Conservation (phyloP, 2,888 invertebrate genomes). For the Rhagonycha lutea region DNA sequence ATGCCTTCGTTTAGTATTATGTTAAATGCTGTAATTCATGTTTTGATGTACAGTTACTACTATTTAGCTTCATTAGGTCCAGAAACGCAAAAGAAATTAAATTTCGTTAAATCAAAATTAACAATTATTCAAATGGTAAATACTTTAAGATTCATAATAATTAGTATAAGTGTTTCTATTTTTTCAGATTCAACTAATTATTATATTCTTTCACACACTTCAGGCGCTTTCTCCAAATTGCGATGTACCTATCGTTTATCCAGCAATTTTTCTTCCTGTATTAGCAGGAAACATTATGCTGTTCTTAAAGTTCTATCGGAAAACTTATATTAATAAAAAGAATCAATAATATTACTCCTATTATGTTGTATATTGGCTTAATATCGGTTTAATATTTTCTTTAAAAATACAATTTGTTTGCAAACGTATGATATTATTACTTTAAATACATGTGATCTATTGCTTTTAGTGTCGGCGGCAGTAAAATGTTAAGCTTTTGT, state of each 20-base stretch:
- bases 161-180: background rate
- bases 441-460: no score
- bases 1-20: background rate
- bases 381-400: no score
- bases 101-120: background rate
- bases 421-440: no score
- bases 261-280: no score
- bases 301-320: background rate
- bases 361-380: no score
- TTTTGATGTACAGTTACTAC: constrained; percentile 11
- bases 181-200: background rate
- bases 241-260: no score
- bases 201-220: background rate
- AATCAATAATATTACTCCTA: background rate
- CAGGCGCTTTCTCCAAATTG: background rate
- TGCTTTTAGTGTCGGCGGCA: no score
- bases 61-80: background rate
- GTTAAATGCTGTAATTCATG: background rate
- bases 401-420: no score
- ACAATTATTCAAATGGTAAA: constrained; percentile 3
- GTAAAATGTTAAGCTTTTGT: no score
- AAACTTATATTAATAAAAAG: background rate
- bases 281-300: no score
- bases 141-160: no score
- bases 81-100: background rate